These are phyloP conservation scores for Synanthedon andrenaeformis DNA, from an alignment of 2,888 invertebrate species.

Conservation along the genomic window DNA sequence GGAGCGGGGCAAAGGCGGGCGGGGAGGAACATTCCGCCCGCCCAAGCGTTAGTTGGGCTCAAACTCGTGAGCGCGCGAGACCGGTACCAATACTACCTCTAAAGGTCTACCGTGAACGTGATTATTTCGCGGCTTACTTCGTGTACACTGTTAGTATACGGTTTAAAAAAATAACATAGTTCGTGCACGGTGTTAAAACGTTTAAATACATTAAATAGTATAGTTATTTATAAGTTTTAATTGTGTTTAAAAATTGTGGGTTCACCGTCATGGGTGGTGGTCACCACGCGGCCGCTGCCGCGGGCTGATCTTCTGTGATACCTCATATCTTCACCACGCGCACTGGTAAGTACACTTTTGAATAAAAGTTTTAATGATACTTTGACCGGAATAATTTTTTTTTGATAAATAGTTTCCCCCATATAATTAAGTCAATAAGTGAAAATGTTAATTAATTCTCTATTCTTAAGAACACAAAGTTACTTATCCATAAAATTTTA, in stretches of 20 bases:
- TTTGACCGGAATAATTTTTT: no score
- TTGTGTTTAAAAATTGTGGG: no score
- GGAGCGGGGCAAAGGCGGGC: slow-evolving; percentile 37
- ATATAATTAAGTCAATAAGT: no score
- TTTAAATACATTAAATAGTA: slow-evolving; percentile 1
- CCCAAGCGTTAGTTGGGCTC: slow-evolving; percentile 23
- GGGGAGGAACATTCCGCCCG: slow-evolving; percentile 50
- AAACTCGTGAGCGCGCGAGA: slow-evolving; percentile 11
- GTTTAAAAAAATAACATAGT: no score
- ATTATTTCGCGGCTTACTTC: slow-evolving; percentile 17
- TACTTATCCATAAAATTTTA: no score
- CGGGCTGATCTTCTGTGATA: slow-evolving; percentile 36
- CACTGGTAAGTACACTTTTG: slow-evolving; percentile 35
- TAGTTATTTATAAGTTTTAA: no score
- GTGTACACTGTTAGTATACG: slow-evolving; percentile 6
- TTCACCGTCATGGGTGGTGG: slow-evolving; percentile 33
- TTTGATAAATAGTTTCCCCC: no score
- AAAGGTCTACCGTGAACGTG: no score
- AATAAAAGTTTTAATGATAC: no score
- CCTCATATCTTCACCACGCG: slow-evolving; percentile 29
- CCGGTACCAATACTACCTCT: not conserved
- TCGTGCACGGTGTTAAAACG: no score
- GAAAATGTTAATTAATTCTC: no score
- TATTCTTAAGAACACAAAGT: no score
- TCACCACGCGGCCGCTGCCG: slow-evolving; percentile 37